A percentile compares a stretch with the other conserved stretches of the same genome.
Evolutionary conservation across 2,888 invertebrate species (phyloP).

Genomic region (Rotaria macrura): DNA sequence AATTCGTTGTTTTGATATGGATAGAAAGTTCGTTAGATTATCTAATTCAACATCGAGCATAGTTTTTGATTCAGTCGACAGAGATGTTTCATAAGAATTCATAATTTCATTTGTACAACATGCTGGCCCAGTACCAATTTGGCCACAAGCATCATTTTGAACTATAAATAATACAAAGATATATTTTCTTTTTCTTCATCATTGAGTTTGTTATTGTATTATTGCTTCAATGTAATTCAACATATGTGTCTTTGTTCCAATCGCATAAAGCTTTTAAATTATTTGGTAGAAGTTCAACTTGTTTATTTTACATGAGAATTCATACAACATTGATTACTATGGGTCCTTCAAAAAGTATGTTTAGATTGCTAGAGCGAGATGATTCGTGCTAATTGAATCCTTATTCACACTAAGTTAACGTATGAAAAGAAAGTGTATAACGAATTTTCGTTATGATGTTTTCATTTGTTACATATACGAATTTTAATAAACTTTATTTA

Average conservation of each 20-base stretch:
- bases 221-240: too few relatives aligned
- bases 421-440: too few relatives aligned
- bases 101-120: background rate
- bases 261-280: too few relatives aligned
- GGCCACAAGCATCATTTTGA: background rate
- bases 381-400: background rate
- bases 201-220: too few relatives aligned
- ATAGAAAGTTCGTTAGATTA: background rate
- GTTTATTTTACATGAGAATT: background rate
- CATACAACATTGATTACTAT: background rate
- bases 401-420: background rate
- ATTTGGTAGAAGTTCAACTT: background rate
- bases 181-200: too few relatives aligned
- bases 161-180: background rate
- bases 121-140: background rate
- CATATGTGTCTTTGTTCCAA: background rate
- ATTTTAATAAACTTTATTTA: too few relatives aligned
- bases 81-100: background rate
- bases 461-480: too few relatives aligned
- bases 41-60: background rate
- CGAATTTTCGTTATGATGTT: too few relatives aligned
- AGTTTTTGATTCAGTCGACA: background rate
- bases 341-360: background rate
- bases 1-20: background rate
- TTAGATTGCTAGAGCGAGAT: background rate